Percentiles rank a stretch among this genome's conserved stretches.
Evolutionary conservation across 2,888 invertebrate species (phyloP).

Genomic region (Microctonus hyperodae): DNA sequence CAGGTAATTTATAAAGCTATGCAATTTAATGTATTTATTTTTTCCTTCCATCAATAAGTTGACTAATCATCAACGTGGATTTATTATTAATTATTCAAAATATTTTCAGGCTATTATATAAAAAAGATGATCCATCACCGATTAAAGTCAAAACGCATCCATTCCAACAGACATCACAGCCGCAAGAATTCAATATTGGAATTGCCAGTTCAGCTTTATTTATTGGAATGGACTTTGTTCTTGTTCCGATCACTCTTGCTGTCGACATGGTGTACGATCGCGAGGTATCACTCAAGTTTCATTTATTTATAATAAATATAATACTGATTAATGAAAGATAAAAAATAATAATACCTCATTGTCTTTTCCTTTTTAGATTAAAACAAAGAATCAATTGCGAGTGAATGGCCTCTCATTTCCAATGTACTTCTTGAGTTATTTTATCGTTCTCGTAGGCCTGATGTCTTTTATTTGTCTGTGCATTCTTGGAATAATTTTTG

Average conservation of each 20-base stretch:
- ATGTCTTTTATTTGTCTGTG: constrained; percentile 74
- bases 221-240: constrained; percentile 81
- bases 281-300: constrained; percentile 69
- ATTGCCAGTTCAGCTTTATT: constrained; percentile 78
- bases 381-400: constrained; percentile 81
- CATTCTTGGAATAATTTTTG: constrained; percentile 69
- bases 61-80: background rate
- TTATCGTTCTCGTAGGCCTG: constrained; percentile 74
- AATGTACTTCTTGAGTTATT: constrained; percentile 79
- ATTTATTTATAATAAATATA: too few relatives aligned
- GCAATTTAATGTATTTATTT: background rate
- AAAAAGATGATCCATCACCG: constrained; percentile 60
- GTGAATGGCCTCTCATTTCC: constrained; percentile 81
- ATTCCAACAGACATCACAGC: constrained; percentile 77
- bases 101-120: constrained; percentile 60
- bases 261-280: constrained; percentile 84
- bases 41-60: background rate
- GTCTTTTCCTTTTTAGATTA: constrained; percentile 68
- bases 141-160: constrained; percentile 75
- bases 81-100: constrained; percentile 16
- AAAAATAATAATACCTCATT: background rate
- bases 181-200: constrained; percentile 75
- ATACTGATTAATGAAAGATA: background rate
- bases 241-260: constrained; percentile 79
- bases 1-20: constrained; percentile 64